phyloP scores from a whole-genome alignment of 2,113 vertebrate genomes.

The Bettongia penicillata region DNA sequence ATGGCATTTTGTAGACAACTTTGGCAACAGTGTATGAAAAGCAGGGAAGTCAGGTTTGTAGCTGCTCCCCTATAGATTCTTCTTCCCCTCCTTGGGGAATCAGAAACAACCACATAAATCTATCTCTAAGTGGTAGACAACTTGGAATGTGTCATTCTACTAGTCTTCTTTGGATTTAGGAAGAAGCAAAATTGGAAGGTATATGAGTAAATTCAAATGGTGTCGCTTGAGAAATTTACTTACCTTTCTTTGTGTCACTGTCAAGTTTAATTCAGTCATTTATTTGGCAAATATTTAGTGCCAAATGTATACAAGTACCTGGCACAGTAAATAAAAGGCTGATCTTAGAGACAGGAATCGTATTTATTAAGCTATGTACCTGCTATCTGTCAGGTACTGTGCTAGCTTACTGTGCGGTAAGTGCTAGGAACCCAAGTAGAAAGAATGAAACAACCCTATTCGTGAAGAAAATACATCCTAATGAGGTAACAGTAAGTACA shows the following conservation, averaged over 20 bases:
- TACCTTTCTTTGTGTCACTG: conserved; percentile 15
- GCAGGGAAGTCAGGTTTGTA: background rate
- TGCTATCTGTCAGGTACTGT: background rate
- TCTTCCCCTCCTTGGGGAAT: background rate
- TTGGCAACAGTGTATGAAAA: background rate
- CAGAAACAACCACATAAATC: background rate
- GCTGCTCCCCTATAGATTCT: background rate
- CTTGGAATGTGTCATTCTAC: background rate
- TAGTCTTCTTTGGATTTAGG: conserved; percentile 12
- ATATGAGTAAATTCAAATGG: background rate
- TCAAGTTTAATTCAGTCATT: conserved; percentile 36
- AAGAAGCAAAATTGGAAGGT: conserved; percentile 19
- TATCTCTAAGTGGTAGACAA: background rate
- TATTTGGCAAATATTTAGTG: conserved; percentile 4
- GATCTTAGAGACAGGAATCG: background rate
- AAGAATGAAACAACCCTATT: background rate
- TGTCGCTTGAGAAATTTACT: conserved; percentile 1
- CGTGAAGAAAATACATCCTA: background rate
- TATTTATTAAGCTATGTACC: background rate
- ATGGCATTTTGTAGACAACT: no score
- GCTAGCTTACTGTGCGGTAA: background rate
- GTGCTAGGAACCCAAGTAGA: background rate
- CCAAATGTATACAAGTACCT: background rate
- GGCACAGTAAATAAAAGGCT: background rate
- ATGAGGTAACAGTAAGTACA: background rate